A percentile compares a stretch with the other conserved stretches of the same genome.
phyloP scores from a whole-genome alignment of 2,888 invertebrate species.

The Oxyteleia sp. region DNA sequence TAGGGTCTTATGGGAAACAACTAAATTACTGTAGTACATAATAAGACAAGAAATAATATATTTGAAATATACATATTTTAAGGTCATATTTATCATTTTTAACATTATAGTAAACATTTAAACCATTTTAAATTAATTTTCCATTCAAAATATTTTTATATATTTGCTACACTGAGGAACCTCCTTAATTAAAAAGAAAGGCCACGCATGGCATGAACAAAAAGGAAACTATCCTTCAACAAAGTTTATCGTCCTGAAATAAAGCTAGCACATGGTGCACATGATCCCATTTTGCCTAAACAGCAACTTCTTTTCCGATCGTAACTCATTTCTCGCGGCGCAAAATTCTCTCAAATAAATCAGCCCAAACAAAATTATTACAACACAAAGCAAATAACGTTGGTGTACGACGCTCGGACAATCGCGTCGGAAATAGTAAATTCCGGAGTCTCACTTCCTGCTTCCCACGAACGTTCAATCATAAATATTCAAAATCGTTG shows the following conservation, averaged over 20 bases:
- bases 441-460: not conserved
- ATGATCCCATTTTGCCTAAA: slow-evolving; percentile 11
- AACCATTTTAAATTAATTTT: too few species aligned
- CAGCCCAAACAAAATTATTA: slow-evolving; percentile 1
- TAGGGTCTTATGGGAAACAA: too few species aligned
- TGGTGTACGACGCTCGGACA: not conserved
- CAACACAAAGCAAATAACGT: slow-evolving; percentile 24
- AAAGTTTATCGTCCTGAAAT: slow-evolving; percentile 11
- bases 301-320: slow-evolving; percentile 1
- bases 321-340: slow-evolving; percentile 17
- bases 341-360: slow-evolving; percentile 21
- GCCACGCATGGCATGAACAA: not conserved
- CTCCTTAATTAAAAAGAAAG: not conserved
- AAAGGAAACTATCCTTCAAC: not conserved
- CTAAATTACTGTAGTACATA: too few species aligned
- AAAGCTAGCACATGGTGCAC: not conserved
- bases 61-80: too few species aligned
- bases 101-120: too few species aligned
- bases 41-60: too few species aligned
- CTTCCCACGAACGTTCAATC: not conserved
- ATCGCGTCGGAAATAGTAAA: slow-evolving; percentile 15
- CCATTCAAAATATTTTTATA: too few species aligned
- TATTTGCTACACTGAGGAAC: too few species aligned
- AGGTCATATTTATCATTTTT: too few species aligned
- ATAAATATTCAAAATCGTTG: slow-evolving; percentile 3